Percentiles rank a stretch among this genome's conserved stretches.
These are phyloP conservation scores for Dasysyrphus albostriatus DNA, from an alignment of 2,888 invertebrate species.

Conservation along the genomic window DNA sequence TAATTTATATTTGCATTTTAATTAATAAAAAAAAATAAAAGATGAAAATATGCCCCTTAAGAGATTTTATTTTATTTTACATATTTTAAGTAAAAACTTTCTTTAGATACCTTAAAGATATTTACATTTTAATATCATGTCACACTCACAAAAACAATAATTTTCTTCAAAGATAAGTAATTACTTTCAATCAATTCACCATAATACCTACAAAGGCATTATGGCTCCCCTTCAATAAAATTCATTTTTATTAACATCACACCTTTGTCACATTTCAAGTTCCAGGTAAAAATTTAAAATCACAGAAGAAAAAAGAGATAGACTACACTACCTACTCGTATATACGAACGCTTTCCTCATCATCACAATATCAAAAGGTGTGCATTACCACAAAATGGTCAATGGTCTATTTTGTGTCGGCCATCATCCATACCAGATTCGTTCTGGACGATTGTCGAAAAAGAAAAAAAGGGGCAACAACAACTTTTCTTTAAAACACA, in stretches of 20 bases:
- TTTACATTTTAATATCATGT: too few relatives aligned
- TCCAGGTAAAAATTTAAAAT: constrained; percentile 7
- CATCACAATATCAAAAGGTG: constrained; percentile 9
- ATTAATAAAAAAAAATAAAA: too few relatives aligned
- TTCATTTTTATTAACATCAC: constrained; percentile 23
- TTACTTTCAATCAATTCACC: background rate
- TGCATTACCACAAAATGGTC: constrained; percentile 65
- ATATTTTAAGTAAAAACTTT: too few relatives aligned
- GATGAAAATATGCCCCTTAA: too few relatives aligned
- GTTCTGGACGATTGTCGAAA: constrained; percentile 17
- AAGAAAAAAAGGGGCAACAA: constrained; percentile 14
- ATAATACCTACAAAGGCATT: constrained; percentile 10
- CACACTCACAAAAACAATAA: background rate
- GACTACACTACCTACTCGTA: too few relatives aligned
- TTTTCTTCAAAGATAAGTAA: too few relatives aligned
- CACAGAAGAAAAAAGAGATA: background rate
- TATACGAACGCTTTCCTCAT: background rate
- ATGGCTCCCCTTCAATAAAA: constrained; percentile 21
- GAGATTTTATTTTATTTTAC: too few relatives aligned
- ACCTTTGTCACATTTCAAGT: constrained; percentile 25
- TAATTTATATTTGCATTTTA: too few relatives aligned
- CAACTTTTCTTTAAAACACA: constrained; percentile 4
- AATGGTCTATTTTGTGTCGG: constrained; percentile 45
- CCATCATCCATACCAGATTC: constrained; percentile 57
- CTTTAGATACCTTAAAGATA: too few relatives aligned